Evolutionary conservation across 2,888 invertebrate species (phyloP), one percentile per base, ranked within the genome.

Genomic region (Nemapogon koenigi): DNA sequence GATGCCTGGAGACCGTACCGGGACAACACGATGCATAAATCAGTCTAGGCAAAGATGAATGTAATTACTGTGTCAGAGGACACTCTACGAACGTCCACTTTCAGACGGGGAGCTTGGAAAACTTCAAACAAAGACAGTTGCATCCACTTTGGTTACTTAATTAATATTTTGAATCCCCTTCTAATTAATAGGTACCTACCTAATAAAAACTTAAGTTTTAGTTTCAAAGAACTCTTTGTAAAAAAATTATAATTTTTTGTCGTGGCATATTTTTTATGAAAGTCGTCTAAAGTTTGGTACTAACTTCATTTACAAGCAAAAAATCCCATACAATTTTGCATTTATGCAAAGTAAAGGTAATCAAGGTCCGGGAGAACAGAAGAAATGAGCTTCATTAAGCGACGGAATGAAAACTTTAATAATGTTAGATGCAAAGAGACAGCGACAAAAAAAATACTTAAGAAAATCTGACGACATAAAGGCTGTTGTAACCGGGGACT

Each of bases 401-500:
- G 65, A 61, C 66, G 67, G 73, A 76, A 75, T 73, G 78, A 75
- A 78, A 79, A 79, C 78, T 78, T 78, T 75, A 78, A 78, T 78
- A 78, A 78, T 75, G 76, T 76, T 75, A 76, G 75, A 78, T 76
- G 78, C 73, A 76, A 76, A 76, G 76, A 76, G 76, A 75, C 69
- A 63, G 65, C 72, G 63, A 63, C 68, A 72, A 76, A 75, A n/a
- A 27, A 76, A 76, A 76, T 76, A 70, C 76, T 76, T 67, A 78
- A 78, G 78, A 76, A 78, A 78, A 78, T 78, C 78, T 78, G 78
- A 76, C 78, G 75, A 76, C 78, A 78, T 78, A 78, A 78, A 78
- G 78, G 73, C 76, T 73, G 72, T 73, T 76, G 76, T 78, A 78
- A 78, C 73, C 68, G 69, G 73, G 72, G 73, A 70, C 70, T 66